Percentiles rank a stretch among this genome's conserved stretches.
Evolutionary conservation across 1,140 invertebrate species (phyloP).

Genomic region (Argopecten irradians): DNA sequence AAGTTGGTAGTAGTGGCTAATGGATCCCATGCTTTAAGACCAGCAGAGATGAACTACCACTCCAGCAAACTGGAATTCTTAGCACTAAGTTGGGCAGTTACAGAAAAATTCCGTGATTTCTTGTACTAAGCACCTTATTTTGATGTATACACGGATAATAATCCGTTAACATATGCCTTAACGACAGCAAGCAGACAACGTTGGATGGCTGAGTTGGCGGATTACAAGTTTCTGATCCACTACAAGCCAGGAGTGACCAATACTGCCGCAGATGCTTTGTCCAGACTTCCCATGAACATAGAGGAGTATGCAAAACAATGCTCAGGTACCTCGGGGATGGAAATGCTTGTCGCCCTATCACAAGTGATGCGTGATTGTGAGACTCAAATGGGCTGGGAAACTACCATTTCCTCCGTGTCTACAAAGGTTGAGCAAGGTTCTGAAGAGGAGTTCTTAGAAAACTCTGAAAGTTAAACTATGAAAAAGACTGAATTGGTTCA

Average conservation of each 20-base stretch:
- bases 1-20: no score
- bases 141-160: constrained; percentile 47
- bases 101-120: constrained; percentile 36
- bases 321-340: no score
- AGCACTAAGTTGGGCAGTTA: no score
- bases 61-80: constrained; percentile 53
- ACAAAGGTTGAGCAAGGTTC: no score
- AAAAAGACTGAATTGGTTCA: no score
- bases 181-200: constrained; percentile 30
- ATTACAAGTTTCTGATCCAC: not conserved
- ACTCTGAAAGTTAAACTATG: no score
- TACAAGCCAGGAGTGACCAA: constrained; percentile 29
- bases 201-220: constrained; percentile 34
- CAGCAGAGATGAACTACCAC: constrained; percentile 52
- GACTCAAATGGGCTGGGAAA: no score
- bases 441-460: no score
- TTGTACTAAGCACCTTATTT: constrained; percentile 46
- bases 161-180: constrained; percentile 42
- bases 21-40: constrained; percentile 49
- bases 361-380: no score
- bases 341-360: no score
- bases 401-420: no score
- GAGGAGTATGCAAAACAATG: no score
- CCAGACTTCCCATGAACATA: constrained; percentile 25
- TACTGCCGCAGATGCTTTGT: constrained; percentile 33